These are phyloP conservation scores for Epinephelus malabaricus DNA, from an alignment of 2,797 vertebrate species.

Conservation along the genomic window DNA sequence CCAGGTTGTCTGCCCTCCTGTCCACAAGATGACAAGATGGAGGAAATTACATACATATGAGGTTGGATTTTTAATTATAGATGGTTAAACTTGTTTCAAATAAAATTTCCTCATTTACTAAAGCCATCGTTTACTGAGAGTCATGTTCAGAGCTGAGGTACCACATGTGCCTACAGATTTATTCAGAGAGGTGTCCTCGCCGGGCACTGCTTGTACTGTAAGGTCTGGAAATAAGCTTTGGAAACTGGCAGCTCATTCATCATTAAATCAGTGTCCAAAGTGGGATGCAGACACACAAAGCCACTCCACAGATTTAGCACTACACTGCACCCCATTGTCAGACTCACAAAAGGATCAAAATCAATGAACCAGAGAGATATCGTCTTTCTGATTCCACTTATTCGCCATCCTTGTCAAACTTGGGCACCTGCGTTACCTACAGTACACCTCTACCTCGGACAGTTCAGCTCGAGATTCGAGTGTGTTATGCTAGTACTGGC, in stretches of 20 bases:
- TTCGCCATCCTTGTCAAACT: not conserved
- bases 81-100: not conserved
- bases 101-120: not conserved
- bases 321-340: not conserved
- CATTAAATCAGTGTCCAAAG: not conserved
- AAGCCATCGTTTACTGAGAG: not conserved
- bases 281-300: not conserved
- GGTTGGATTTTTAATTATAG: not conserved
- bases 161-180: not conserved
- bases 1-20: conserved; percentile 44
- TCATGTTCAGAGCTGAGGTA: not conserved
- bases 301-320: not conserved
- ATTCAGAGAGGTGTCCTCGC: not conserved
- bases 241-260: not conserved
- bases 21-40: conserved; percentile 28
- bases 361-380: not conserved
- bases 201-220: not conserved
- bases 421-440: not conserved
- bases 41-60: not conserved
- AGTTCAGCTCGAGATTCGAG: not conserved
- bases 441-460: not conserved
- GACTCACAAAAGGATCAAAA: not conserved
- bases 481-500: not conserved
- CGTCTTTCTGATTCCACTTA: not conserved
- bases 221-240: not conserved